Evolutionary conservation across 2,888 invertebrate species (phyloP).

Genomic region (Coenonympha glycerion): DNA sequence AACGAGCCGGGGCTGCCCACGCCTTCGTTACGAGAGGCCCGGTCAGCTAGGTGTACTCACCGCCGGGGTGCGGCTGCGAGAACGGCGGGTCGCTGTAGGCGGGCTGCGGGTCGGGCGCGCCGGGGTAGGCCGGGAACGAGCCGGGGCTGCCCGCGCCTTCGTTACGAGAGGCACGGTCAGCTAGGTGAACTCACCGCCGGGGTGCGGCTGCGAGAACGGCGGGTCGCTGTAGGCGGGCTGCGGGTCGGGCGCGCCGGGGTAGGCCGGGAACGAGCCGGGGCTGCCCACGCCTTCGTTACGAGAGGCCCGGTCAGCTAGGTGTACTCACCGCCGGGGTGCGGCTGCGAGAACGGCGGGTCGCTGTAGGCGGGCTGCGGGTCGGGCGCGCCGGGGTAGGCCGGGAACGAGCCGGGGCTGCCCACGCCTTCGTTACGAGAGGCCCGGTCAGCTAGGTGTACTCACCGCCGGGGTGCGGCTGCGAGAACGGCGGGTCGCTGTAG

Average conservation of each 20-base stretch:
- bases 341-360: slow-evolving; percentile 89
- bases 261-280: too few species aligned
- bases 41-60: too few species aligned
- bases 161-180: too few species aligned
- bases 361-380: slow-evolving; percentile 88
- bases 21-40: too few species aligned
- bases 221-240: slow-evolving; percentile 92
- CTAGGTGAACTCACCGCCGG: slow-evolving; percentile 32
- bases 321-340: slow-evolving; percentile 45
- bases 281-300: too few species aligned
- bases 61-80: slow-evolving; percentile 73
- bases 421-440: too few species aligned
- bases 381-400: slow-evolving; percentile 89
- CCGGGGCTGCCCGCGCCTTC: slow-evolving; percentile 72
- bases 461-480: slow-evolving; percentile 68
- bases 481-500: slow-evolving; percentile 94
- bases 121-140: slow-evolving; percentile 90
- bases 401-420: slow-evolving; percentile 79
- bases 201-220: slow-evolving; percentile 83
- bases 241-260: slow-evolving; percentile 86
- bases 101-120: slow-evolving; percentile 85
- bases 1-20: slow-evolving; percentile 79
- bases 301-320: too few species aligned
- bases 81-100: slow-evolving; percentile 95
- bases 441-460: too few species aligned